Conservation (phyloP, 2,113 vertebrate genomes). For the Plecotus auritus region DNA sequence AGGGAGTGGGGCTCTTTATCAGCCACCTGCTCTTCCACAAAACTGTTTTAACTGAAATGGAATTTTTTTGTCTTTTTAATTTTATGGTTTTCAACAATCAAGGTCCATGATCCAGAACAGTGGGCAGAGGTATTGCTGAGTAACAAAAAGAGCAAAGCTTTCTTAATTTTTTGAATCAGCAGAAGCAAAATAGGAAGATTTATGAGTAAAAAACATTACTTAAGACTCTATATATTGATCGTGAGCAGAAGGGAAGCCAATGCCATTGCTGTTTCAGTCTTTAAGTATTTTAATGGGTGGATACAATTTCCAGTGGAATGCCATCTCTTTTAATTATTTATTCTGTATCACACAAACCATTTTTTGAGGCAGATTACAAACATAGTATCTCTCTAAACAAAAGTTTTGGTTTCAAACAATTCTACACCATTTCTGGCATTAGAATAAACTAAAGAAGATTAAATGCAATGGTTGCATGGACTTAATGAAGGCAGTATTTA, state of each 20-base stretch:
- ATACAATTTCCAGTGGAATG: not conserved
- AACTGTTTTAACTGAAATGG: conserved; percentile 47
- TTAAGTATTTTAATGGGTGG: not conserved
- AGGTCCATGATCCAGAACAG: not conserved
- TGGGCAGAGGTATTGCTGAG: not conserved
- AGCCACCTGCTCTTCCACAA: conserved; percentile 69
- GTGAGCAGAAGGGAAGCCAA: not conserved
- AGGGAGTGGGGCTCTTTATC: conserved; percentile 60
- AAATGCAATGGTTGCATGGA: not conserved
- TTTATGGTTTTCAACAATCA: conserved; percentile 5
- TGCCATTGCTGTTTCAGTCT: not conserved
- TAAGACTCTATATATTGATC: not conserved
- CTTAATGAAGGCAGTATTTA: not conserved
- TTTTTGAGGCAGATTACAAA: not conserved
- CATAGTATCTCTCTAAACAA: not conserved
- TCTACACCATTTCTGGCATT: not conserved
- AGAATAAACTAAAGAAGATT: not conserved
- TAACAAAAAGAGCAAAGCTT: not conserved
- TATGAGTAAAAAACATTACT: not conserved
- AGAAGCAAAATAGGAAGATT: not conserved
- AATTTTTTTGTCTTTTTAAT: conserved; percentile 46
- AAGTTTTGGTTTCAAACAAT: not conserved
- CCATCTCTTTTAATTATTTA: not conserved
- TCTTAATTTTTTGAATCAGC: not conserved
- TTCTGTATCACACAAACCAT: not conserved